A percentile compares a stretch with the other conserved stretches of the same genome.
phyloP scores from a whole-genome alignment of 2,888 invertebrate genomes.

The Hipparchia semele region DNA sequence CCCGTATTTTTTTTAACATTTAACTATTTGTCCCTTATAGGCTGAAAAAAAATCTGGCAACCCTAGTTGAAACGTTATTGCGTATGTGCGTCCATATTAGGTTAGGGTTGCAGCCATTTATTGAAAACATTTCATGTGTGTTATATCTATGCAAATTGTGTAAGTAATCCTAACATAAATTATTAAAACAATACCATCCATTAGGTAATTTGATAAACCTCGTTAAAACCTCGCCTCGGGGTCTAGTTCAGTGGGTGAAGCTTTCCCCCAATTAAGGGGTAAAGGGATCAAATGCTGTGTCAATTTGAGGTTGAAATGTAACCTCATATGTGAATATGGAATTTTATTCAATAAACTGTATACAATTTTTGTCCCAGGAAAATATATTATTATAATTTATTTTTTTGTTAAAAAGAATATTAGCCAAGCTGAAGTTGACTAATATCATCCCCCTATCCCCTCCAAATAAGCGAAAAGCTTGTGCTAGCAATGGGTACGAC shows the following conservation, averaged over 20 bases:
- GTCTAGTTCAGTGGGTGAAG: slow-evolving; percentile 46
- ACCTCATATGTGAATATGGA: background rate
- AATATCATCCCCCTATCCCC: too few species aligned
- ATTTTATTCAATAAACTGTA: slow-evolving; percentile 2
- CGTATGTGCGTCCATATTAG: too few species aligned
- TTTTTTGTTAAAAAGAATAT: too few species aligned
- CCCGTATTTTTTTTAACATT: too few species aligned
- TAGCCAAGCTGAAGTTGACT: too few species aligned
- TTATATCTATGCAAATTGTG: slow-evolving; percentile 13
- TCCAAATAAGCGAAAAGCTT: too few species aligned
- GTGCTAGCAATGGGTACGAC: too few species aligned
- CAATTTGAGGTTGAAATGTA: slow-evolving; percentile 26
- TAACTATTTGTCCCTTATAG: too few species aligned
- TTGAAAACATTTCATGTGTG: background rate
- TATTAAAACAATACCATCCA: slow-evolving; percentile 40
- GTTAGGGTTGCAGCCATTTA: background rate
- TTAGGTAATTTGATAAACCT: slow-evolving; percentile 47
- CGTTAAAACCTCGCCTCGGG: slow-evolving; percentile 45
- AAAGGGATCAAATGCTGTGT: slow-evolving; percentile 30
- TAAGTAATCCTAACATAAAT: slow-evolving; percentile 33
- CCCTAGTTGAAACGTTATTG: too few species aligned
- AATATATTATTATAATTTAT: too few species aligned
- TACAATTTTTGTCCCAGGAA: background rate
- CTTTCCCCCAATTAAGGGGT: slow-evolving; percentile 28
- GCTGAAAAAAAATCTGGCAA: too few species aligned